Evolutionary conservation across 2,888 invertebrate species (phyloP).

Genomic region (Melieria crassipennis): DNA sequence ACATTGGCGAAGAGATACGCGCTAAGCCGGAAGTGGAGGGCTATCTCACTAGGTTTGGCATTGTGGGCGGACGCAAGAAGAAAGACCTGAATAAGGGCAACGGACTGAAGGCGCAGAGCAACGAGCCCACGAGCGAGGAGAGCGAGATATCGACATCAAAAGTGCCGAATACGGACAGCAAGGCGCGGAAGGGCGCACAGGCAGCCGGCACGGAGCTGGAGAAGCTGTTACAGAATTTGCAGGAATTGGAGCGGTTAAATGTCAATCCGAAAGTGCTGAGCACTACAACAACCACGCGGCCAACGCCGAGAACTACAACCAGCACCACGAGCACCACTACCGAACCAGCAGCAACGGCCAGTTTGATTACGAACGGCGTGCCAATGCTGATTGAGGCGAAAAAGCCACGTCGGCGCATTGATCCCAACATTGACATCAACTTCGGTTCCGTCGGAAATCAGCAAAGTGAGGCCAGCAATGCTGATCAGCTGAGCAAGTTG

Average conservation of each 20-base stretch:
- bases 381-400: constrained; percentile 56
- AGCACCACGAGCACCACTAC: constrained; percentile 43
- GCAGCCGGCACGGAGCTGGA: constrained; percentile 60
- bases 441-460: constrained; percentile 54
- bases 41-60: constrained; percentile 64
- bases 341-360: constrained; percentile 39
- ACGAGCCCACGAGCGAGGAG: constrained; percentile 52
- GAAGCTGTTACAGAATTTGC: constrained; percentile 67
- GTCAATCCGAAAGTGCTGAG: constrained; percentile 39
- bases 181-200: constrained; percentile 35
- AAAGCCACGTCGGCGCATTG: constrained; percentile 57
- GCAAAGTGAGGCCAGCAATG: constrained; percentile 43
- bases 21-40: constrained; percentile 63
- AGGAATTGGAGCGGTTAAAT: constrained; percentile 58
- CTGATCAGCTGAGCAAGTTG: constrained; percentile 65
- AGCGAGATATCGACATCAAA: constrained; percentile 56
- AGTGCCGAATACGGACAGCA: constrained; percentile 43
- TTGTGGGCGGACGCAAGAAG: constrained; percentile 59
- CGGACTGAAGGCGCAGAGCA: constrained; percentile 39
- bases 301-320: constrained; percentile 32
- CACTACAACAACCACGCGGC: constrained; percentile 22
- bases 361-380: constrained; percentile 55
- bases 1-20: constrained; percentile 59
- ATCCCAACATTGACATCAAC: constrained; percentile 58
- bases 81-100: constrained; percentile 57